A percentile compares a stretch with the other conserved stretches of the same genome.
Evolutionary conservation across 2,888 invertebrate genomes (phyloP).

Genomic region (Drosophila hawaiiensis): DNA sequence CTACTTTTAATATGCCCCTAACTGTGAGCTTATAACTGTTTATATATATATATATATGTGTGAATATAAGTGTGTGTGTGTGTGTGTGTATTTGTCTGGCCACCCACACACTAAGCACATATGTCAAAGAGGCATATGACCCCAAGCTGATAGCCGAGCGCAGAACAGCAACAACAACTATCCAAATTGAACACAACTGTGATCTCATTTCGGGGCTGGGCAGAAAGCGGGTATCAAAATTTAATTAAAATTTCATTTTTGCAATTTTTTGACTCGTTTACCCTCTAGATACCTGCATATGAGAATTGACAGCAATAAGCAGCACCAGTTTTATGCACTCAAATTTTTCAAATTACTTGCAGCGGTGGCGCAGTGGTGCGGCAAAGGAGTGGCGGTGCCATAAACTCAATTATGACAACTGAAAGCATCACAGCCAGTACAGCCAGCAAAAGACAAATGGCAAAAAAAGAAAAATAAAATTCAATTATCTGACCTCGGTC

Average conservation of each 20-base stretch:
- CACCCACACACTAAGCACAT: conserved; percentile 11
- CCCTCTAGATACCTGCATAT: conserved; percentile 25
- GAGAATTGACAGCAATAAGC: conserved; percentile 51
- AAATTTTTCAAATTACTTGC: conserved; percentile 43
- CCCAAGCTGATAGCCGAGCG: conserved; percentile 41
- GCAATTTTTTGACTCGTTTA: conserved; percentile 56
- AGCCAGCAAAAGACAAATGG: background rate
- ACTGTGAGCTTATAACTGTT: conserved; percentile 23
- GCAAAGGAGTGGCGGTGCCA: conserved; percentile 7
- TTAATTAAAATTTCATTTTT: conserved; percentile 81
- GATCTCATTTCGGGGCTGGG: conserved; percentile 53
- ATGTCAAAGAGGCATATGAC: conserved; percentile 24
- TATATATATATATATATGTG: conserved; percentile 4
- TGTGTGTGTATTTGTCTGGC: background rate
- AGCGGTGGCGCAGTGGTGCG: conserved; percentile 22
- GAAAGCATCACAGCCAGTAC: conserved; percentile 43
- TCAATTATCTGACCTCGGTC: conserved; percentile 67
- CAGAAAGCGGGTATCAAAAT: conserved; percentile 73
- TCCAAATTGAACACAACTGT: conserved; percentile 47
- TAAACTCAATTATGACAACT: conserved; percentile 78
- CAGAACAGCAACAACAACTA: conserved; percentile 25
- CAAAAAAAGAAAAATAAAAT: conserved; percentile 33
- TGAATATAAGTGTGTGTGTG: background rate
- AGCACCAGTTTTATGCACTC: conserved; percentile 54
- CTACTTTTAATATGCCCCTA: conserved; percentile 71